Base-by-base conservation (phyloP, 1,140 invertebrate genomes). In the Drosophila kurseongensis region DNA sequence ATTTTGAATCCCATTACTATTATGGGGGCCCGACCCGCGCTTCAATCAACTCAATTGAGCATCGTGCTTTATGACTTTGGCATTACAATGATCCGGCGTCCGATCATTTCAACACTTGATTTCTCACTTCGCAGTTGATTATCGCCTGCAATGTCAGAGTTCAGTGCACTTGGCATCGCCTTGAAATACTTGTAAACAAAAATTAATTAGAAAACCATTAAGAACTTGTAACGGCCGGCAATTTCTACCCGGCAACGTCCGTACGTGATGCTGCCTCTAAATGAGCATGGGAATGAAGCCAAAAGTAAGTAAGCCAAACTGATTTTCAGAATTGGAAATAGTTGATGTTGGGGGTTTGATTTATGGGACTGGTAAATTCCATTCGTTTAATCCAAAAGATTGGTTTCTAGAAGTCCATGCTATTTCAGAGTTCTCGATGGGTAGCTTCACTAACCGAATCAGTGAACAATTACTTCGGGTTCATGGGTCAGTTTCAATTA, bases 131-230 rank as follows among this genome's bases (percentile, higher is more conserved):
- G 13, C 47, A 54, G 40, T 58, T 45, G 51, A 55, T 14, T 63
- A 44, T 35, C 40, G 41, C 40, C n/a, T 5, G n/a, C 7, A 67
- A 35, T 50, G 35, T 4, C 50, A 71, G 45, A 56, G 84, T 79
- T 88, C 83, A 89, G 23, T 88, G 84, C 75, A 77, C 83, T 83
- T 50, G 35, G 45, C 29, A n/a, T 55, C n/a, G 40, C 78, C 58
- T 68, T 59, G 73, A 56, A 69, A 63, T n/a, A 59, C 36, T 52
- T 78, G 79, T 51, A 75, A 72, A 75, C 62, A 77, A 67, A 78
- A 88, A 89, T 89, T 89, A 89, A 84, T 89, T 89, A 89, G 85
- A 84, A 89, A 73, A 51, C 76, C 84, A 89, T 89, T 89, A 84
- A 84, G 63, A 65, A 45, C 45, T 27, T 52, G 74, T 78, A 80